phyloP scores from a whole-genome alignment of 35 echinoderm and acorn worm species.

The Diadema setosum region DNA sequence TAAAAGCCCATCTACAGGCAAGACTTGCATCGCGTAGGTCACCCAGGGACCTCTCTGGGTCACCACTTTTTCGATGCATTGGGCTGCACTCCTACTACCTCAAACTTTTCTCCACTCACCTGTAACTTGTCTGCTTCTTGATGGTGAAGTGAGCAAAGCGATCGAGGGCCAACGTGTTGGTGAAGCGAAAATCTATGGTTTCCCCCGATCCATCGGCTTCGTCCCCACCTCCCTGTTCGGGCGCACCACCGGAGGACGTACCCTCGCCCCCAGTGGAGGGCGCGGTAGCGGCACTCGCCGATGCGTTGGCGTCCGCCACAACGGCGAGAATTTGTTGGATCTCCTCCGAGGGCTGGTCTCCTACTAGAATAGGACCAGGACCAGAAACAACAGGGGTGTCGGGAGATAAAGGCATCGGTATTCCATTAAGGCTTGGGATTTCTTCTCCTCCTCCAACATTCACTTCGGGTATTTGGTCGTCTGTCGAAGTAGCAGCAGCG shows the following conservation, averaged over 20 bases:
- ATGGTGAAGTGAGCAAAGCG: slow-evolving; percentile 92
- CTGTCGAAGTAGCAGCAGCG: too few species aligned
- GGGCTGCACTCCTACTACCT: too few species aligned
- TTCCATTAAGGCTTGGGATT: neutral
- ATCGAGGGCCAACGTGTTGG: slow-evolving; percentile 38
- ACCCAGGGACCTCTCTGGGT: too few species aligned
- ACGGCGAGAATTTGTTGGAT: neutral
- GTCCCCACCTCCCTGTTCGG: neutral
- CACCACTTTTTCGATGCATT: too few species aligned
- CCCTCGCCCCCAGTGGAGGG: neutral
- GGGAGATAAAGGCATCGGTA: neutral
- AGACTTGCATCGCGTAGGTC: too few species aligned
- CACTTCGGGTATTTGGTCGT: too few species aligned
- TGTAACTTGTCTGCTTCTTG: slow-evolving; percentile 89
- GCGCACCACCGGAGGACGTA: neutral
- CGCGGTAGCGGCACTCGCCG: neutral
- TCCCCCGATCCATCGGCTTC: neutral
- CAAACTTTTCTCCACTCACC: too few species aligned
- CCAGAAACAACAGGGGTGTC: neutral
- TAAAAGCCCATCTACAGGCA: too few species aligned
- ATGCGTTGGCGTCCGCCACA: too few species aligned
- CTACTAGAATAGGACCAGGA: neutral
- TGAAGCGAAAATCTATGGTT: slow-evolving; percentile 16
- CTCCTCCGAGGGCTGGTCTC: neutral
- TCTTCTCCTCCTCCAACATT: neutral